Percentiles rank a stretch among this genome's conserved stretches.
Conservation (phyloP, 2,113 vertebrate genomes). For the Naja naja region DNA sequence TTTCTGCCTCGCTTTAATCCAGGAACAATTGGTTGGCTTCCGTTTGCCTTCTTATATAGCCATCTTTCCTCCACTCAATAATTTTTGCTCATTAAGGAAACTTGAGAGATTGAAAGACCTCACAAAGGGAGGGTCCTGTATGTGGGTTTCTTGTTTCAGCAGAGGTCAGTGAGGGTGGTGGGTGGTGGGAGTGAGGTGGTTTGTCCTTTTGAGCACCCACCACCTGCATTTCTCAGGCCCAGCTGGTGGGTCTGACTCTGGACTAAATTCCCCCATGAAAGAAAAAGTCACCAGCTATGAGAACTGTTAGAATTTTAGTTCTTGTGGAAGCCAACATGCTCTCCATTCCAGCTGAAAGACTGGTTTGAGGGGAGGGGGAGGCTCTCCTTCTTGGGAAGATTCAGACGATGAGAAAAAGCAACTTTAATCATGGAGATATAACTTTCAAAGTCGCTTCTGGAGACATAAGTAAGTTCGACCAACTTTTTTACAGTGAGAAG, state of each 20-base stretch:
- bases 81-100: slow-evolving; percentile 8
- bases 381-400: neutral
- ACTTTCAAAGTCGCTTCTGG: neutral
- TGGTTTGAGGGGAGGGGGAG: too few species aligned
- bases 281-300: neutral
- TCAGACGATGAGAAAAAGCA: slow-evolving; percentile 21
- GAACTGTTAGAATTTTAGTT: neutral
- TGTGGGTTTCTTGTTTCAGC: accelerated
- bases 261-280: neutral
- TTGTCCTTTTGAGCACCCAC: neutral
- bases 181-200: too few species aligned
- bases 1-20: neutral
- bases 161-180: accelerated
- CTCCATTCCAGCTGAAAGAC: slow-evolving; percentile 16
- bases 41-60: neutral
- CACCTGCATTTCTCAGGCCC: neutral
- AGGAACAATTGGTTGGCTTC: neutral
- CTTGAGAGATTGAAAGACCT: neutral
- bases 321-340: neutral
- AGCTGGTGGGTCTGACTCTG: neutral
- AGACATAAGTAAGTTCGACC: neutral
- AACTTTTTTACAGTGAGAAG: too few species aligned
- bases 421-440: neutral
- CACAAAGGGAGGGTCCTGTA: accelerated
- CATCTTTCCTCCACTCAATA: neutral